Evolutionary conservation across 2,888 invertebrate genomes (phyloP), one percentile per base, ranked within the genome.

Genomic region (Meloe dianella): DNA sequence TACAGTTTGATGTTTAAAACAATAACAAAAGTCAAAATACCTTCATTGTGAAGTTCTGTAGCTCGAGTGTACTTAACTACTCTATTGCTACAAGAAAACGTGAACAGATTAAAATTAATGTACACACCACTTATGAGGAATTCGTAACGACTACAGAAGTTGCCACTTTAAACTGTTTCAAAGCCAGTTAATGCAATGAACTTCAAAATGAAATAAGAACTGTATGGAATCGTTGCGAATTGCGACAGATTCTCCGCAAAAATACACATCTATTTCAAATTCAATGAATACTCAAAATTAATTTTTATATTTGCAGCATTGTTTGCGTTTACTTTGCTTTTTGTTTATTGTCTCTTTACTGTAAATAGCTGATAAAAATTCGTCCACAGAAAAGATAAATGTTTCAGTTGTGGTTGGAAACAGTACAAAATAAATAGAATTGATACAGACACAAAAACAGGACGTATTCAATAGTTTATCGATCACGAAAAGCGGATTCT

Each of bases 51-150:
- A 41, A 57, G 57, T n/a, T 57, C 29, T 29, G 29, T 57, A n/a
- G 29, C 14, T 9, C 8, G 29, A 29, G n/a, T 1, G 14, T 57
- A 57, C 57, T 29, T 29, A 57, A 58, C 30, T n/a, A 30, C 14
- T 22, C 12, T 30, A 3, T 8, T n/a, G 17, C 17, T 58, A 12
- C 17, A 22, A 24, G 58, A 35, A 27, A 58, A 58, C 58, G 58
- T 58, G 58, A 58, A 35, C 14, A 30, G 58, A 58, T 58, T 58
- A 58, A 58, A 58, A 58, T 27, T 58, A 58, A 58, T 57, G 57
- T 20, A 57, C 57, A 17, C 30, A 17, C 6, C 41, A 41, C 41
- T 17, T 41, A 6, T 20, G 22, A 5, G n/a, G n/a, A n/a, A n/a
- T n/a, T n/a, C n/a, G n/a, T n/a, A n/a, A n/a, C n/a, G n/a, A n/a